Evolutionary conservation across 2,888 invertebrate species (phyloP), one percentile per base, ranked within the genome.

Genomic region (Ferrisia virgata): DNA sequence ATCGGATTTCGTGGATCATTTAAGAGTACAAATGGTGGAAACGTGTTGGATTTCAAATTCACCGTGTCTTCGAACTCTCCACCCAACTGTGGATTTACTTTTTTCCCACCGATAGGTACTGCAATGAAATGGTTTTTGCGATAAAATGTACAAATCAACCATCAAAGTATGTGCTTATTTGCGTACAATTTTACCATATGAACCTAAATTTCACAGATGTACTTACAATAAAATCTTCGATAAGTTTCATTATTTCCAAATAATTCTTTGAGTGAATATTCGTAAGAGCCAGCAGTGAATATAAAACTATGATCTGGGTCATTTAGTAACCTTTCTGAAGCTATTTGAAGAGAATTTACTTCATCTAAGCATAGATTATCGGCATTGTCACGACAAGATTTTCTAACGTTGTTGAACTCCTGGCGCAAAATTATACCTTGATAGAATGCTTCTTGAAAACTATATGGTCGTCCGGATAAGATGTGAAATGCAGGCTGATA

Each of bases 1-100:
- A 36, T 1, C 0, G 72, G 36, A 36, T 36, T 72, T 4, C 4
- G n/a, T 1, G 72, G 72, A 18, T 93, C 93, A 0, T 88, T 88
- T 0, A 90, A 90, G 87, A 96, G 95, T 0, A 94, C 94, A 85
- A 96, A 89, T 58, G 94, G 90, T 0, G 95, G 95, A 0, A 72
- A 72, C 1, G 18, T 33, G 25, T 72, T 72, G 3, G 72, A n/a
- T 8, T 18, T 72, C 8, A 36, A n/a, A 9, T 72, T 36, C 2
- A 72, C 3, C 36, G 33, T 33, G 5, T 18, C 33, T 1, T 3
- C 18, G 18, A 36, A 33, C 72, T 36, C 36, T 72, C 72, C 72
- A 1, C 72, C 72, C 15, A 72, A 72, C 15, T 5, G 8, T 8
- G n/a, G n/a, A n/a, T n/a, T n/a, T n/a, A n/a, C n/a, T n/a, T n/a